phyloP scores from a whole-genome alignment of 2,888 invertebrate species.

The Dorcus hopei region DNA sequence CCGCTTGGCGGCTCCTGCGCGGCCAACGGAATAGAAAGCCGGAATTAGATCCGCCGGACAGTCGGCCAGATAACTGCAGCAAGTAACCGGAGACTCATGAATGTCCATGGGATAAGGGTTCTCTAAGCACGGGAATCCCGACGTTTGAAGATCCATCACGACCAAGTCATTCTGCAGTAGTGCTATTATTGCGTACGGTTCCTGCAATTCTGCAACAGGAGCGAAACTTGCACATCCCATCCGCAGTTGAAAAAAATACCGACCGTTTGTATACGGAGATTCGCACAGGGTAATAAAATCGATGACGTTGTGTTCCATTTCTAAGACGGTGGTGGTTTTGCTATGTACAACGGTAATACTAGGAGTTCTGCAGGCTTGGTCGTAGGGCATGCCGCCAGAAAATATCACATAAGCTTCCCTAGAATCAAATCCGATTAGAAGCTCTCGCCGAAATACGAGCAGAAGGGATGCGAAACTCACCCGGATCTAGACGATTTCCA shows the following conservation, averaged over 20 bases:
- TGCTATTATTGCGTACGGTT: constrained; percentile 97
- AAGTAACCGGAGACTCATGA: constrained; percentile 97
- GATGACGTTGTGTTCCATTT: constrained; percentile 98
- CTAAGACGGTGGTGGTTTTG: constrained; percentile 93
- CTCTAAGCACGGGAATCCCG: constrained; percentile 97
- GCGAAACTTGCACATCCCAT: constrained; percentile 1
- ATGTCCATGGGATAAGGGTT: constrained; percentile 99
- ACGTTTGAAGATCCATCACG: constrained; percentile 91
- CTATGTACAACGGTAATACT: constrained; percentile 95
- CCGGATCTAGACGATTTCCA: constrained; percentile 88
- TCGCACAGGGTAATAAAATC: constrained; percentile 96
- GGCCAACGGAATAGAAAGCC: constrained; percentile 94
- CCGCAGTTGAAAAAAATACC: constrained; percentile 31
- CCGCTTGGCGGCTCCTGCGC: constrained; percentile 66
- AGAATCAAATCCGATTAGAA: constrained; percentile 37
- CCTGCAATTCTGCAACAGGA: constrained; percentile 79
- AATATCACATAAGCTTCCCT: constrained; percentile 95
- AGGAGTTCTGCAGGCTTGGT: constrained; percentile 84
- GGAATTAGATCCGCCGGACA: constrained; percentile 97
- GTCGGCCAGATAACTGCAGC: constrained; percentile 95
- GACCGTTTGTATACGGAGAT: constrained; percentile 90
- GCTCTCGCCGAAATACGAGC: neutral
- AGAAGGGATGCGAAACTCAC: constrained; percentile 51
- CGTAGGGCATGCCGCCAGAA: constrained; percentile 92
- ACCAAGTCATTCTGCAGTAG: constrained; percentile 97